Evolutionary conservation across 2,113 vertebrate genomes (phyloP).

Genomic region (Ctenodactylus gundi): DNA sequence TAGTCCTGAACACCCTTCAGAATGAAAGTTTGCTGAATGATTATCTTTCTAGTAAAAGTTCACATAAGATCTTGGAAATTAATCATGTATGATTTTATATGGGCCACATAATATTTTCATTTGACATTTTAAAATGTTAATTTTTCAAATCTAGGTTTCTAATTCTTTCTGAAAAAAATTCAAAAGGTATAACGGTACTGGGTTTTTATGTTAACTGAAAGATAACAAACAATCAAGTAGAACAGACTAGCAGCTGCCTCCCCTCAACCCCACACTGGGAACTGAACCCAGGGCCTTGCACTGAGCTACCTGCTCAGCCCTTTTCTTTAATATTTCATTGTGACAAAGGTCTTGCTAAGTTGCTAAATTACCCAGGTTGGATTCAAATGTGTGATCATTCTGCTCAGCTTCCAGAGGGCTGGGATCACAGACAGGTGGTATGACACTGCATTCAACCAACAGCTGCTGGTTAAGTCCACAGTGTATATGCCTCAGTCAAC

Average conservation of each 20-base stretch:
- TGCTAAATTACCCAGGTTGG: neutral
- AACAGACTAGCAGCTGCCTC: neutral
- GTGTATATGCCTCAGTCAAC: neutral
- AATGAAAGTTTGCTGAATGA: slow-evolving; percentile 27
- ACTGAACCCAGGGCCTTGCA: neutral
- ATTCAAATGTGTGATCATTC: neutral
- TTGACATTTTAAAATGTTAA: neutral
- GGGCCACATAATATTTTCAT: neutral
- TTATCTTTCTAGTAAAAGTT: slow-evolving; percentile 22
- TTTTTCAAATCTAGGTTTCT: slow-evolving; percentile 17
- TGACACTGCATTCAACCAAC: neutral
- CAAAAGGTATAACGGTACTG: neutral
- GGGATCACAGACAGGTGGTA: neutral
- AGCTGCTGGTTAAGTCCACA: neutral
- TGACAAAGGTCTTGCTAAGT: neutral
- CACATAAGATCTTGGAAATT: slow-evolving; percentile 4
- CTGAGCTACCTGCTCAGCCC: neutral
- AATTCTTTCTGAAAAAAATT: slow-evolving; percentile 45
- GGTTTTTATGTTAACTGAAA: neutral
- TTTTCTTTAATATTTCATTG: neutral
- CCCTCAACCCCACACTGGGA: no score
- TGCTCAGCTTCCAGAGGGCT: neutral
- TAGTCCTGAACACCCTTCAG: slow-evolving; percentile 11
- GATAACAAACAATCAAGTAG: neutral
- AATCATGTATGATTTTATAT: neutral